phyloP scores from a whole-genome alignment of 2,888 invertebrate genomes.

The Chrysotoxum bicinctum region DNA sequence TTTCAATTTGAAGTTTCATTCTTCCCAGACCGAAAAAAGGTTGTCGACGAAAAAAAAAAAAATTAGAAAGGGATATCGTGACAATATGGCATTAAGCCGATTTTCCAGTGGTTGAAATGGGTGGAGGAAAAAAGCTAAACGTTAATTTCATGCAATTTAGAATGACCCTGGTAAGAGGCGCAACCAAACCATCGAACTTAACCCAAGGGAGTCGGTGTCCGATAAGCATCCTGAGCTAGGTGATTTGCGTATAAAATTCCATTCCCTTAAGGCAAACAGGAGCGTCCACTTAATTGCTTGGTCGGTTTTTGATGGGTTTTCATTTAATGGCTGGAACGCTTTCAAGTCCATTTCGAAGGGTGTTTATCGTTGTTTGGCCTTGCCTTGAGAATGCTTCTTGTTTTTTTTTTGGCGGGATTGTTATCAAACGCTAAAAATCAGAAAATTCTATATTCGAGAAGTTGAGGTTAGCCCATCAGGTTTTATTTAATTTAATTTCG shows the following conservation, averaged over 20 bases:
- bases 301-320: slow-evolving; percentile 63
- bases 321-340: slow-evolving; percentile 67
- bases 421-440: slow-evolving; percentile 49
- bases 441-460: slow-evolving; percentile 2
- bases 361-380: slow-evolving; percentile 7
- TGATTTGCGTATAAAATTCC: slow-evolving; percentile 35
- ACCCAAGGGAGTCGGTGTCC: slow-evolving; percentile 5
- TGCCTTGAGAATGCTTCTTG: slow-evolving; percentile 17
- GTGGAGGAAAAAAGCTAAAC: slow-evolving; percentile 28
- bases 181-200: neutral
- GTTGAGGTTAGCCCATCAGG: slow-evolving; percentile 34
- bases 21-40: slow-evolving; percentile 6
- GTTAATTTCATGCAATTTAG: slow-evolving; percentile 66
- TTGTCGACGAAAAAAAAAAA: neutral
- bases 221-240: slow-evolving; percentile 41
- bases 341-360: slow-evolving; percentile 43
- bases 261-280: slow-evolving; percentile 44
- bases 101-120: slow-evolving; percentile 50
- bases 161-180: slow-evolving; percentile 17
- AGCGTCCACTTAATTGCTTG: slow-evolving; percentile 68
- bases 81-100: slow-evolving; percentile 61
- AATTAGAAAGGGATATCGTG: slow-evolving; percentile 43
- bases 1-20: slow-evolving; percentile 37
- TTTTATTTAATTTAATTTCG: slow-evolving; percentile 56
- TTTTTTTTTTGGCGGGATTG: slow-evolving; percentile 6